Evolutionary conservation across 92 coral and sea anemone species (phyloP).

Genomic region (Hydrozoanthus gracilis): DNA sequence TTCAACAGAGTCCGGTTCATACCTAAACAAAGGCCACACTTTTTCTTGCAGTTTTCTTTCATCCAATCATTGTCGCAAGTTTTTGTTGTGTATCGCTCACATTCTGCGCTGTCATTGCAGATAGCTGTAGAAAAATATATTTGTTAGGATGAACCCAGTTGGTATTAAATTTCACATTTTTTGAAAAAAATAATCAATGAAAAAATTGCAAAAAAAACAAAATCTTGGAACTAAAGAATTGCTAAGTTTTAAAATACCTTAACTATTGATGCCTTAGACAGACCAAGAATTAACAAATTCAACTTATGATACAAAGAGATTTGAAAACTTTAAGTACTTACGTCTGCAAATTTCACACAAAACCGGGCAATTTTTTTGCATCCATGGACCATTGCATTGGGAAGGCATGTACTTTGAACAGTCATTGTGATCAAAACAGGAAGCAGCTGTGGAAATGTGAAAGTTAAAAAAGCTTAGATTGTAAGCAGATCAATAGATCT

Average conservation of each 20-base stretch:
- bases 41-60: constrained; percentile 89
- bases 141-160: background rate
- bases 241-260: too few relatives aligned
- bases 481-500: background rate
- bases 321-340: constrained; percentile 52
- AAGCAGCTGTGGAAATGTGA: constrained; percentile 18
- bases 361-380: constrained; percentile 35
- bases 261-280: too few relatives aligned
- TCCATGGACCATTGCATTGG: constrained; percentile 43
- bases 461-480: background rate
- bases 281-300: background rate
- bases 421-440: constrained; percentile 37
- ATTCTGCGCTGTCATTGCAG: constrained; percentile 80
- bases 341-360: constrained; percentile 73
- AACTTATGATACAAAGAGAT: background rate
- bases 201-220: too few relatives aligned
- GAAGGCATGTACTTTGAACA: constrained; percentile 20
- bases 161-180: background rate
- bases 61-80: constrained; percentile 92
- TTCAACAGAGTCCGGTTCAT: background rate
- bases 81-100: constrained; percentile 70
- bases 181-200: too few relatives aligned
- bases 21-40: constrained; percentile 94
- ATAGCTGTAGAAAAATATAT: constrained; percentile 62
- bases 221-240: too few relatives aligned